Percentiles rank a stretch among this genome's conserved stretches.
Evolutionary conservation across 2,113 vertebrate genomes (phyloP).

Genomic region (Mesocricetus auratus): DNA sequence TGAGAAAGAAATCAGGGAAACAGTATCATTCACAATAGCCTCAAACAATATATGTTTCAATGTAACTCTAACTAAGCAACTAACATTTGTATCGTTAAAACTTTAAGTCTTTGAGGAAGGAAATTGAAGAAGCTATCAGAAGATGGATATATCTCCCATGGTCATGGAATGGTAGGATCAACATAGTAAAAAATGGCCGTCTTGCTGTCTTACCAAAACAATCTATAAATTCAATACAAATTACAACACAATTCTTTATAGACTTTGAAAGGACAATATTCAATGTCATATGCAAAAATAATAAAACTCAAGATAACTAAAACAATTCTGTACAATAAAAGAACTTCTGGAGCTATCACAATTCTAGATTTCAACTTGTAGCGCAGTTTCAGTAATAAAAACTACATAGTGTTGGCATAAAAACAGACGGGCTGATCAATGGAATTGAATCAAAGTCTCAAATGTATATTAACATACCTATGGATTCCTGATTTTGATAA

Average conservation of each 20-base stretch:
- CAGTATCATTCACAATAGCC: not conserved
- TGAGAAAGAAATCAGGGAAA: not conserved
- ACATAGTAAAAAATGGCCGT: too few relatives aligned
- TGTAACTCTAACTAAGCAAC: not conserved
- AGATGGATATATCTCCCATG: not conserved
- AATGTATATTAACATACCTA: not conserved
- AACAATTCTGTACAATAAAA: not conserved
- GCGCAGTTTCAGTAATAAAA: not conserved
- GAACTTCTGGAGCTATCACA: not conserved
- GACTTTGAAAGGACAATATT: not conserved
- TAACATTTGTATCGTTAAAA: not conserved
- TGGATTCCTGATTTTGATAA: not conserved
- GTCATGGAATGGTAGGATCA: not conserved
- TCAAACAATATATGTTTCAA: not conserved
- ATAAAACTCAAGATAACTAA: not conserved
- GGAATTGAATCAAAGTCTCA: not conserved
- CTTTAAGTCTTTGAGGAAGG: not conserved
- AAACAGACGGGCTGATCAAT: not conserved
- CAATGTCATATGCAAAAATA: not conserved
- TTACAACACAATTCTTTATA: not conserved
- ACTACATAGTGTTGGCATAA: not conserved
- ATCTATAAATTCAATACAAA: not conserved
- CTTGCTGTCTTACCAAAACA: not conserved
- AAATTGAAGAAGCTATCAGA: not conserved
- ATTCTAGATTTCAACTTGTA: not conserved